Conservation (phyloP, 30 jellyfish, hydroid and myxozoan species). For the Hydractinia echinata region DNA sequence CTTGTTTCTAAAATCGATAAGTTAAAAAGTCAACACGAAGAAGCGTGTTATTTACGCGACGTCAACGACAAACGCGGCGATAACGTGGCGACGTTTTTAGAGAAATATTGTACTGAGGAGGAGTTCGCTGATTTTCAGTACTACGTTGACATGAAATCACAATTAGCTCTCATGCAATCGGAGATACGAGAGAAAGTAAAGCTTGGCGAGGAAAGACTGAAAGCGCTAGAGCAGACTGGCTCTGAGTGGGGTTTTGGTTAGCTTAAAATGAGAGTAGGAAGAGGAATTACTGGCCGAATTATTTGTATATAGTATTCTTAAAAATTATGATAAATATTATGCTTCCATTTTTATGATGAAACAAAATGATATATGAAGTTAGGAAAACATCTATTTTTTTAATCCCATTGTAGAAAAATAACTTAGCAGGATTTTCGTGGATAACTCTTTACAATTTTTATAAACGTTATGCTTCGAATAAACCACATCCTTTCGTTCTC, state of each 20-base stretch:
- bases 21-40: slow-evolving; percentile 87
- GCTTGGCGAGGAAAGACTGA: slow-evolving; percentile 86
- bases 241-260: slow-evolving; percentile 48
- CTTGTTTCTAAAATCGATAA: slow-evolving; percentile 73
- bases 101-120: slow-evolving; percentile 77
- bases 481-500: no score
- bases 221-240: slow-evolving; percentile 82
- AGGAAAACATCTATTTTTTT: no score
- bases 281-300: no score
- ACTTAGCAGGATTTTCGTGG: no score
- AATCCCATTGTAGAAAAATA: no score
- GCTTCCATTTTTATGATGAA: no score
- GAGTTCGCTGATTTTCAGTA: slow-evolving; percentile 87
- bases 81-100: slow-evolving; percentile 82
- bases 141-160: slow-evolving; percentile 96
- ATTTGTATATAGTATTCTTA: no score
- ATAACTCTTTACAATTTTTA: no score
- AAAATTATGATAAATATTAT: no score
- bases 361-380: no score
- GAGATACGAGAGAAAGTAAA: slow-evolving; percentile 92
- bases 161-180: slow-evolving; percentile 92
- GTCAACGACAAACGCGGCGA: slow-evolving; percentile 97
- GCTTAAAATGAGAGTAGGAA: not conserved
- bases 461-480: no score
- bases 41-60: slow-evolving; percentile 86